Evolutionary conservation across 2,888 invertebrate genomes (phyloP), one percentile per base, ranked within the genome.

Genomic region (Entomobrya multifasciata): DNA sequence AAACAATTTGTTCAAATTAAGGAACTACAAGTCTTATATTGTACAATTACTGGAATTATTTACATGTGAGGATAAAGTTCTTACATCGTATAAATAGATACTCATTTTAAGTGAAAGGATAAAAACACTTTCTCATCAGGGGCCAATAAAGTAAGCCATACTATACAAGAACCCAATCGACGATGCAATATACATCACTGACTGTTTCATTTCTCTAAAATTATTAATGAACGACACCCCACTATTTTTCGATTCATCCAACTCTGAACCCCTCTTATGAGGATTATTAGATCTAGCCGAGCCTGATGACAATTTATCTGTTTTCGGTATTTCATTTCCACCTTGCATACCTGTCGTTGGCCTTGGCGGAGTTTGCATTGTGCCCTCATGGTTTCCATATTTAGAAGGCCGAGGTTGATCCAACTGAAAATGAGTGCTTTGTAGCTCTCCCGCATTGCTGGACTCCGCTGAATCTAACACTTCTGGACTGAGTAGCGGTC

Each of bases 341-440:
- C 76, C 62, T 15, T 79, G 60, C 25, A 30, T 72, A n/a, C n/a
- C n/a, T 27, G 57, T 60, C 8, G 80, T 81, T 77, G 86, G 67
- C 77, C 86, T 86, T 81, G 86, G 55, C 17, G 86, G 80, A 80
- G 86, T 80, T 47, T 86, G 86, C 86, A 86, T 79, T 55, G 86
- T 81, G 60, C 79, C 52, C 70, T 86, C 86, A 3, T 86, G 81
- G 41, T 80, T 81, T 52, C 86, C 86, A 81, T 86, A 86, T 44
- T 86, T 86, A 52, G 86, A 86, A 44, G 86, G 89, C 70, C 80
- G 82, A 17, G 82, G 87, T 49, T 88, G 88, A 78, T 88, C 88
- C 20, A 88, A 84, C 60, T 89, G 84, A 52, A 88, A 89, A 67
- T 88, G 80, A n/a, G 88, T 85, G 81, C 82, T 87, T 49, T 88